A percentile compares a stretch with the other conserved stretches of the same genome.
Conservation (phyloP, 2,888 invertebrate species). For the Dicyrtoma fusca region DNA sequence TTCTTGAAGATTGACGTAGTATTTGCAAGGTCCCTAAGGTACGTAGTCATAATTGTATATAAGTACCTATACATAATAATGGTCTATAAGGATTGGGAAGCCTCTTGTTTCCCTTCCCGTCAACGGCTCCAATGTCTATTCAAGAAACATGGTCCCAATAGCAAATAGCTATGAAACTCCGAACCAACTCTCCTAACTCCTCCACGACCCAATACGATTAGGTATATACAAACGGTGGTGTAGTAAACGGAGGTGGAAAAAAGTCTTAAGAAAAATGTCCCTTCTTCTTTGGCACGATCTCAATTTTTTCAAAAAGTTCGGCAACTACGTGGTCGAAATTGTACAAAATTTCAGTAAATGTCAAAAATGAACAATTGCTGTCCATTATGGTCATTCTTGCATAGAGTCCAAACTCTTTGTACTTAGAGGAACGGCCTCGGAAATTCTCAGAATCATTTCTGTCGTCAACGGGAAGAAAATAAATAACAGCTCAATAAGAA, state of each 20-base stretch:
- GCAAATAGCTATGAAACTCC: too few relatives aligned
- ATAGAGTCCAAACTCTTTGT: conserved; percentile 53
- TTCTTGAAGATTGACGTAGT: too few relatives aligned
- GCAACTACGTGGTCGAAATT: conserved; percentile 51
- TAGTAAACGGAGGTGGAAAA: conserved; percentile 31
- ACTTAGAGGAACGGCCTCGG: conserved; percentile 49
- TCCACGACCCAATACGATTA: conserved; percentile 18
- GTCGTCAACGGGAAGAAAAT: conserved; percentile 56
- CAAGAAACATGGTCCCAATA: too few relatives aligned
- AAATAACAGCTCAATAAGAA: conserved; percentile 56
- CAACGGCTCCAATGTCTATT: too few relatives aligned
- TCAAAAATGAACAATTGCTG: conserved; percentile 57
- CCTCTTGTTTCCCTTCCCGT: too few relatives aligned
- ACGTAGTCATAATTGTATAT: too few relatives aligned
- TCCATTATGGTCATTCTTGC: conserved; percentile 57
- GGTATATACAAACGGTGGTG: conserved; percentile 3
- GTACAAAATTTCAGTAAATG: conserved; percentile 56
- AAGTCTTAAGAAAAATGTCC: conserved; percentile 48
- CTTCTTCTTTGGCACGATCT: conserved; percentile 55
- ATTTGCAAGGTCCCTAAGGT: too few relatives aligned
- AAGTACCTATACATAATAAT: too few relatives aligned
- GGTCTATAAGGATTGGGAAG: too few relatives aligned
- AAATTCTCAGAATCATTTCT: conserved; percentile 55
- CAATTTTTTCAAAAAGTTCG: conserved; percentile 54
- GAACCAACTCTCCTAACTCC: conserved; percentile 23